Percentiles rank a stretch among this genome's conserved stretches.
Evolutionary conservation across 1,140 invertebrate genomes (phyloP).

Genomic region (Oryctes rhinoceros): DNA sequence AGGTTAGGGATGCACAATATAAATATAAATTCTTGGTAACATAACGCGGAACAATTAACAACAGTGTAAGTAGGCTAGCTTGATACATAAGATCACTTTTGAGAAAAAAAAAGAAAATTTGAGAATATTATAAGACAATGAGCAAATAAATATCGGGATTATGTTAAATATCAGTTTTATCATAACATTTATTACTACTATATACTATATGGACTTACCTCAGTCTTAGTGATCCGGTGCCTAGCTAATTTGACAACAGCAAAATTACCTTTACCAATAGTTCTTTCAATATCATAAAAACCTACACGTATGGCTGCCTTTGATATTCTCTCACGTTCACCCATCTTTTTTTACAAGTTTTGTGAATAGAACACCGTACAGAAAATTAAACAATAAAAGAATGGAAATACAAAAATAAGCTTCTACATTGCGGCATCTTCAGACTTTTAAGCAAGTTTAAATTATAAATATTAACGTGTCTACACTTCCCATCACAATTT

Average conservation of each 20-base stretch:
- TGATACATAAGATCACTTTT: no score
- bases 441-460: background rate
- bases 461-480: slow-evolving; percentile 20
- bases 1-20: slow-evolving; percentile 2
- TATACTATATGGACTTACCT: slow-evolving; percentile 72
- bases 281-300: slow-evolving; percentile 95
- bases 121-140: no score
- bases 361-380: slow-evolving; percentile 1
- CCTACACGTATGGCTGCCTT: slow-evolving; percentile 90
- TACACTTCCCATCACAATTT: slow-evolving; percentile 20
- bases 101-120: no score
- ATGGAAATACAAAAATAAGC: slow-evolving; percentile 17
- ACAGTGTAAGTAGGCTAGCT: no score
- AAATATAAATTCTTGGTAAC: background rate
- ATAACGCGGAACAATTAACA: no score
- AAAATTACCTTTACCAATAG: slow-evolving; percentile 99
- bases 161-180: no score
- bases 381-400: background rate
- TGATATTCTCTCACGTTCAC: slow-evolving; percentile 66
- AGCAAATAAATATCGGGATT: no score
- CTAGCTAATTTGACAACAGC: slow-evolving; percentile 97
- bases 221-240: slow-evolving; percentile 97
- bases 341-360: slow-evolving; percentile 58
- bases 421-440: background rate
- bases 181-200: no score